Evolutionary conservation across 2,797 vertebrate genomes (phyloP), one percentile per base, ranked within the genome.

Genomic region (Myotis myotis): DNA sequence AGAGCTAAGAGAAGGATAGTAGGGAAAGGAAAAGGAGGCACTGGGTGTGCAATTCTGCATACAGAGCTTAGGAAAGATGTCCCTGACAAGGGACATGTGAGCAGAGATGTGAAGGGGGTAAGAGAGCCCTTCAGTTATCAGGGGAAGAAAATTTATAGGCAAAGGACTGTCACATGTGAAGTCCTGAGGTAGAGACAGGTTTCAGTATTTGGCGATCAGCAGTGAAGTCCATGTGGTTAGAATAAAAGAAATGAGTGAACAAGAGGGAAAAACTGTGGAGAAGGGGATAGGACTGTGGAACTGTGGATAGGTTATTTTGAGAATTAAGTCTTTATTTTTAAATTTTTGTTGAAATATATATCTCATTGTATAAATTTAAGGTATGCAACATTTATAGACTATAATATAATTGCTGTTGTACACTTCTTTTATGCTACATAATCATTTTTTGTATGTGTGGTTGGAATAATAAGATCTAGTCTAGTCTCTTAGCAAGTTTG

Each of bases 151-250:
- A 51, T 20, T 12, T 1, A 62, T 3, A 78, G 30, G 10, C 66
- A 81, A 78, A 64, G 16, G 6, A 23, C 11, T 8, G 25, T 44
- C 20, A 38, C 6, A 2, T 6, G 15, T 6, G 12, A n/a, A 23
- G 62, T 23, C 4, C 55, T 2, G 0, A 66, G 25, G 23, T 6
- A 5, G 36, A 41, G 71, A 8, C 23, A 13, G 3, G 2, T 6
- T 30, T 5, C 6, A 22, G 13, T 72, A 13, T 71, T 53, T 36
- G 25, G 22, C 15, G n/a, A 3, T 60, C 57, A 60, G 17, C 1
- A 30, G 13, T 38, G 30, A 89, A 87, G 8, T 25, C 1, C 0
- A 8, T 8, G 11, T 6, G 10, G 28, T 28, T 64, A 41, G 64
- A 90, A 49, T 60, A 57, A 74, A 68, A 68, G 25, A 70, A n/a